Percentiles rank a stretch among this genome's conserved stretches.
These are phyloP conservation scores for Oncopodura yosiiana DNA, from an alignment of 1,140 invertebrate genomes.

Conservation along the genomic window DNA sequence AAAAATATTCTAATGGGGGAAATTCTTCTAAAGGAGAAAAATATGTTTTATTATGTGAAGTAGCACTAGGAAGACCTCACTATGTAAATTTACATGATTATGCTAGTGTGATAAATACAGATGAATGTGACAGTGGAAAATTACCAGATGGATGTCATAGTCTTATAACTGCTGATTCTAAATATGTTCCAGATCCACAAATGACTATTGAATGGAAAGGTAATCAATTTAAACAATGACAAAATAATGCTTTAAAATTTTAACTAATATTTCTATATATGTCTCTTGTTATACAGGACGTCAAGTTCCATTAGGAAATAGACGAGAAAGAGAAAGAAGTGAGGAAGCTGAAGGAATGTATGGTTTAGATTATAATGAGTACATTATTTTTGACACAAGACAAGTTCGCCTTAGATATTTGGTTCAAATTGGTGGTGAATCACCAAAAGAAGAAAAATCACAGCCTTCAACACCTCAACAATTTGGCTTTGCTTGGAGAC, in stretches of 20 bases:
- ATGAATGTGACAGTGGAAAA: neutral
- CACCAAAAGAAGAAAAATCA: too few relatives aligned
- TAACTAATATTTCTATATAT: slow-evolving; percentile 2
- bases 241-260: neutral
- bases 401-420: slow-evolving; percentile 42
- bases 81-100: neutral
- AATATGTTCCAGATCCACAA: slow-evolving; percentile 20
- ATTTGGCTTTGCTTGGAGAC: too few relatives aligned
- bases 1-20: slow-evolving; percentile 5
- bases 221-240: too few relatives aligned
- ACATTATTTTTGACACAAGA: slow-evolving; percentile 41
- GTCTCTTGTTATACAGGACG: slow-evolving; percentile 17
- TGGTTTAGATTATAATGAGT: slow-evolving; percentile 40
- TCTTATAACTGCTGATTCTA: slow-evolving; percentile 24
- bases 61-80: slow-evolving; percentile 26
- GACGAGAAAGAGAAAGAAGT: slow-evolving; percentile 26
- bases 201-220: slow-evolving; percentile 28
- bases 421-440: slow-evolving; percentile 36
- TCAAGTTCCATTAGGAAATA: slow-evolving; percentile 41
- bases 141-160: slow-evolving; percentile 8
- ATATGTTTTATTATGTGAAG: slow-evolving; percentile 29
- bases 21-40: too few relatives aligned
- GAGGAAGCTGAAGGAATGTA: neutral
- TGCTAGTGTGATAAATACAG: too few relatives aligned
- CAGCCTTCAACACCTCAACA: too few relatives aligned